A percentile compares a stretch with the other conserved stretches of the same genome.
Evolutionary conservation across 1,140 invertebrate species (phyloP).

Genomic region (Drosophila cardini): DNA sequence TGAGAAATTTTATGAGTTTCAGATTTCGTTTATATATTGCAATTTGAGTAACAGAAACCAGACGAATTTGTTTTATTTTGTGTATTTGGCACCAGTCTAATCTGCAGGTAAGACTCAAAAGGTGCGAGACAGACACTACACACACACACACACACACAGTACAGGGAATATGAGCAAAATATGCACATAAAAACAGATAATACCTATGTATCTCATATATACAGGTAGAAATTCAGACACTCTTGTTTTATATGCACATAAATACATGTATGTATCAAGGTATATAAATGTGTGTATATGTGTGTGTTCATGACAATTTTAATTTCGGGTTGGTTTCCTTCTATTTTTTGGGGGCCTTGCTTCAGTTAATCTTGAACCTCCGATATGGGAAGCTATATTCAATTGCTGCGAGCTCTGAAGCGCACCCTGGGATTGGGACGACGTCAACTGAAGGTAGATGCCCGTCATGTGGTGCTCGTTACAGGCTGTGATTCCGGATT

Average conservation of each 20-base stretch:
- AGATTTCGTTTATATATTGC: not conserved
- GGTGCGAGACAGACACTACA: not conserved
- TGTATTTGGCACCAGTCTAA: slow-evolving; percentile 52
- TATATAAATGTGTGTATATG: slow-evolving; percentile 28
- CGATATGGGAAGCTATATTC: slow-evolving; percentile 59
- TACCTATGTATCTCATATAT: slow-evolving; percentile 8
- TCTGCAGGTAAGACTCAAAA: slow-evolving; percentile 57
- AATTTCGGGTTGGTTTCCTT: slow-evolving; percentile 58
- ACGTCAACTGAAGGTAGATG: slow-evolving; percentile 56
- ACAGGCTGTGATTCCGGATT: slow-evolving; percentile 94
- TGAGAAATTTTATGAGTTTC: not conserved
- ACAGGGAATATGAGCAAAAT: slow-evolving; percentile 2
- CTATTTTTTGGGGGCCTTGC: slow-evolving; percentile 39
- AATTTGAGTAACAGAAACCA: no score
- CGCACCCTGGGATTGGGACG: slow-evolving; percentile 63
- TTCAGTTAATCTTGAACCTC: slow-evolving; percentile 58
- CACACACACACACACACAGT: not conserved
- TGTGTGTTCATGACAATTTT: slow-evolving; percentile 38
- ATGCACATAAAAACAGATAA: slow-evolving; percentile 1
- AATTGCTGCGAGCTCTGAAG: slow-evolving; percentile 55
- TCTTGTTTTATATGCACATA: slow-evolving; percentile 21
- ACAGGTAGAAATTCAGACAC: slow-evolving; percentile 19
- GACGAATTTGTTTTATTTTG: no score
- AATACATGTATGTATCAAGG: slow-evolving; percentile 10
- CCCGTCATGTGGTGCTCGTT: slow-evolving; percentile 87